Evolutionary conservation across 2,888 invertebrate genomes (phyloP), one percentile per base, ranked within the genome.

Genomic region (Nezara viridula): DNA sequence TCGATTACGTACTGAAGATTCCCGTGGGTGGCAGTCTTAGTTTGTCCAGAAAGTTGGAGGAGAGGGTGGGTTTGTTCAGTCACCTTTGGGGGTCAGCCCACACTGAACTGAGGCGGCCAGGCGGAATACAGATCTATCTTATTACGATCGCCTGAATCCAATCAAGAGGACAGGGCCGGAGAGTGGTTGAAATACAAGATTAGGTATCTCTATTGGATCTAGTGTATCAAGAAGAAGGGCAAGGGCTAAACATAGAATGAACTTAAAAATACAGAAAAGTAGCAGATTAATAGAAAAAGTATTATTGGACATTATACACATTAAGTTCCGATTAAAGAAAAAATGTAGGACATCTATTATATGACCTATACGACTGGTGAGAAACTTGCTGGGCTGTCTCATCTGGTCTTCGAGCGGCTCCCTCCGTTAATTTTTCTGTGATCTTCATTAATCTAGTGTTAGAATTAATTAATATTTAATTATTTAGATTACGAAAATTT

Each of bases 121-220:
- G 32, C 37, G 66, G 66, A 73, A 73, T 73, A 73, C 37, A 73
- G 66, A 32, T 32, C 66, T 73, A 73, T 73, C 66, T 37, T 37
- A 6, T 73, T 73, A 73, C 66, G 32, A 37, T 73, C 37, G 32
- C 37, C 66, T 37, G 32, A 37, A 73, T 73, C 66, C 37, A 37
- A 73, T 73, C 7, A 37, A 37, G 66, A 7, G 32, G 14, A 73
- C 37, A 37, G 7, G 37, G 66, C 9, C 0, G 9, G 66, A 73
- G 66, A 21, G 19, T 19, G 66, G 32, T 21, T 2, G 19, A 73
- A 37, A 73, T 73, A 73, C 66, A 73, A 73, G 66, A 73, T 73
- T 73, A 37, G 66, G 21, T 7, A 19, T 21, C 66, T 73, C 19
- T 27, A 60, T 5, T 32, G 55, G n/a, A n/a, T 55, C n/a, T 55